Conservation (phyloP, 2,888 invertebrate species). For the Drosophila suboccidentalis region DNA sequence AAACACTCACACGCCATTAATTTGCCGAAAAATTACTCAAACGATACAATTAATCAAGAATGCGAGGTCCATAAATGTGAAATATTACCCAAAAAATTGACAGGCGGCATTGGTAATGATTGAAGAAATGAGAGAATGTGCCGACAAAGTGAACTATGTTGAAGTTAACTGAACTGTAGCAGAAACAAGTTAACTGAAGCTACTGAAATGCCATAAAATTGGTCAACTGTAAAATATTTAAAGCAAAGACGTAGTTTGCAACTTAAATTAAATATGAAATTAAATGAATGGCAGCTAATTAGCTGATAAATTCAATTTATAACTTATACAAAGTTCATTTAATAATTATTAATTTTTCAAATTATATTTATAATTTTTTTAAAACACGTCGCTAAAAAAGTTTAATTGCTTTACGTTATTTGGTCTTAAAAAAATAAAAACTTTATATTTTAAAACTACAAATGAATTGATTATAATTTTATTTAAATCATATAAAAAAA, state of each 20-base stretch:
- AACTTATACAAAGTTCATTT: too few species aligned
- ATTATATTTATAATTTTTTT: too few species aligned
- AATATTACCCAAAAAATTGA: conserved; percentile 60
- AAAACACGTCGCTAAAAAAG: too few species aligned
- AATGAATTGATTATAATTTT: too few species aligned
- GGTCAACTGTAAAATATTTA: background rate
- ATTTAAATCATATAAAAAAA: too few species aligned
- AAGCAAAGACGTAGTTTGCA: background rate
- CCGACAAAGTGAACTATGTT: conserved; percentile 41
- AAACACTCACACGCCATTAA: conserved; percentile 40
- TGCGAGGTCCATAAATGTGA: conserved; percentile 63
- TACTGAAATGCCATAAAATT: background rate
- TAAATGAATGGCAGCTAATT: background rate
- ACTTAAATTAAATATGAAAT: background rate
- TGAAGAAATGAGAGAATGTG: conserved; percentile 35
- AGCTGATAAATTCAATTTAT: too few species aligned
- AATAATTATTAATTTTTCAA: too few species aligned
- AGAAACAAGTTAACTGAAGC: conserved; percentile 5
- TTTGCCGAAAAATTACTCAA: conserved; percentile 20
- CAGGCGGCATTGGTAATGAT: conserved; percentile 64
- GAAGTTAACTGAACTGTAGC: conserved; percentile 36
- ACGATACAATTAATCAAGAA: conserved; percentile 70
- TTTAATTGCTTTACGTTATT: too few species aligned
- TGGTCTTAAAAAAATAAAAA: too few species aligned
- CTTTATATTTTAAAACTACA: too few species aligned